Evolutionary conservation across 92 coral and sea anemone species (phyloP), one percentile per base, ranked within the genome.

Genomic region (Diadumene lineata): DNA sequence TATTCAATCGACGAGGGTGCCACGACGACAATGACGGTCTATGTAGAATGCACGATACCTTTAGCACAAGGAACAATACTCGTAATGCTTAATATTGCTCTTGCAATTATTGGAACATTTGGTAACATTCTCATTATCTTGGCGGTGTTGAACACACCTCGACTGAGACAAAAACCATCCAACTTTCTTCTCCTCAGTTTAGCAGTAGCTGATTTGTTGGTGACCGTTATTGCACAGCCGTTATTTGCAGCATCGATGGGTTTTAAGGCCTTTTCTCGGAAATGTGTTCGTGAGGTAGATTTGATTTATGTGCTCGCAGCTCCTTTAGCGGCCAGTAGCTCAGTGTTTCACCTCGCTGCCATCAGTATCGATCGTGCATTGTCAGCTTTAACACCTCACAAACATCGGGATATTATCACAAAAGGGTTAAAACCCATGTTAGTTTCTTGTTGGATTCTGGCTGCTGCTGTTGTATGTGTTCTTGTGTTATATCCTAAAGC

Each of bases 101-200:
- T 60, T 60, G 4, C 32, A 2, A 11, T 27, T 10, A 32, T 60
- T 11, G 65, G 65, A 26, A 60, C 65, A 21, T 21, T 23, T 60
- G 65, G 65, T 23, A 60, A 60, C 65, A 23, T 60, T 23, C 65
- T 60, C 31, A 27, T 60, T 26, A 60, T 60, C 65, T 21, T 60
- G 30, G 65, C 65, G 2, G 65, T 60, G 1, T 60, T 60, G 31
- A 60, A 11, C 30, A 8, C 65, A 60, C 65, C 65, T 22, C 65
- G 65, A 60, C 65, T 60, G 3, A 30, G 65, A 23, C 65, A 60
- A 26, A 60, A 27, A 60, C 31, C 32, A 1, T 60, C 65, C 65
- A 60, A 60, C 65, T 60, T 60, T 60, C 65, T 60, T 18, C 65
- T 60, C 65, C 31, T 60, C 30, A 60, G 65, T 60, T 60, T 60